These are phyloP conservation scores for Orthosia incerta DNA, from an alignment of 2,888 invertebrate species.

Conservation along the genomic window DNA sequence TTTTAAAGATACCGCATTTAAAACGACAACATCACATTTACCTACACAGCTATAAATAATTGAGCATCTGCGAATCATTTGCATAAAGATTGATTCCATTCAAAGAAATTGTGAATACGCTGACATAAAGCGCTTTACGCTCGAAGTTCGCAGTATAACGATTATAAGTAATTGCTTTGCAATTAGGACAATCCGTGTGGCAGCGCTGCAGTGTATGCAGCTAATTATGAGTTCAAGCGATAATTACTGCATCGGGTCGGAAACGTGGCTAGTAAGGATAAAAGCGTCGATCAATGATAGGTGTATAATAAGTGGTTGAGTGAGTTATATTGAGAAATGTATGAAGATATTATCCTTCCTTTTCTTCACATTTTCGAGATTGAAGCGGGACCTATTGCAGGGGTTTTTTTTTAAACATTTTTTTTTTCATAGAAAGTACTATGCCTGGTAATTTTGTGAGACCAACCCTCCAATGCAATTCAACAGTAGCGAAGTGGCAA, in stretches of 20 bases:
- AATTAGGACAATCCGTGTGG: slow-evolving; percentile 80
- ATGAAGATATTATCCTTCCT: not conserved
- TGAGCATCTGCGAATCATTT: slow-evolving; percentile 23
- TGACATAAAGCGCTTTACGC: slow-evolving; percentile 75
- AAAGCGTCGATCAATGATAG: slow-evolving; percentile 47
- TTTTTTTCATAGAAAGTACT: too few species aligned
- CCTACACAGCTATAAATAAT: slow-evolving; percentile 24
- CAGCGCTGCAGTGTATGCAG: slow-evolving; percentile 79
- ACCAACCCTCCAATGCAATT: too few species aligned
- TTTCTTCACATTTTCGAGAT: not conserved
- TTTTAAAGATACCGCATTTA: not conserved
- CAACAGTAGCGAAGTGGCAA: too few species aligned
- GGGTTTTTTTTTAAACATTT: not conserved
- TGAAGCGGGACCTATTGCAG: too few species aligned
- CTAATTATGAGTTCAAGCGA: slow-evolving; percentile 85
- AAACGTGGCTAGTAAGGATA: slow-evolving; percentile 72
- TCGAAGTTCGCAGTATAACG: slow-evolving; percentile 70
- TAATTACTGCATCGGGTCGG: slow-evolving; percentile 80
- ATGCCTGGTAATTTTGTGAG: too few species aligned
- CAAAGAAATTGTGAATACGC: slow-evolving; percentile 25
- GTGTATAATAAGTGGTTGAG: slow-evolving; percentile 7
- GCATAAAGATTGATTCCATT: slow-evolving; percentile 45
- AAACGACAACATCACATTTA: not conserved
- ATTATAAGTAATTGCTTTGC: slow-evolving; percentile 82
- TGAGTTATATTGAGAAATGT: not conserved